Percentiles rank a stretch among this genome's conserved stretches.
These are phyloP conservation scores for Melanostoma mellinum DNA, from an alignment of 2,888 invertebrate genomes.

Conservation along the genomic window DNA sequence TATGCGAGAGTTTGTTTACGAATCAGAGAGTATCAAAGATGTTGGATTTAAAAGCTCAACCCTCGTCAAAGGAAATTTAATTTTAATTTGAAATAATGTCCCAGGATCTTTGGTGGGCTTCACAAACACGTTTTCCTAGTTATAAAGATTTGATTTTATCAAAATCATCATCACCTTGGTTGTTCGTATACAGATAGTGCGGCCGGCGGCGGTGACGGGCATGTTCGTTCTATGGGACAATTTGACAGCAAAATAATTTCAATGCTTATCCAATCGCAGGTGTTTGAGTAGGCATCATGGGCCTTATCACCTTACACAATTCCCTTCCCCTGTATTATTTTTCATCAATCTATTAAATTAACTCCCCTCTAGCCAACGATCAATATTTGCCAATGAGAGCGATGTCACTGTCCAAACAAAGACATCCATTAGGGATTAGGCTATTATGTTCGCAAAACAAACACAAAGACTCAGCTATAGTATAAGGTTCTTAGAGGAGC, in stretches of 20 bases:
- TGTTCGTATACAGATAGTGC: background rate
- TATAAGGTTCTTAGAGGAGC: conserved; percentile 1
- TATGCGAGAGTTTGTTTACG: too few relatives aligned
- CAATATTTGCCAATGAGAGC: conserved; percentile 35
- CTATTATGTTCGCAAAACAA: conserved; percentile 52
- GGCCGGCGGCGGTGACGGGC: too few relatives aligned
- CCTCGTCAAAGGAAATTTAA: conserved; percentile 33
- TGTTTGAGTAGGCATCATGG: conserved; percentile 45
- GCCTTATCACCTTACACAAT: conserved; percentile 22
- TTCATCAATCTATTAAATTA: conserved; percentile 48
- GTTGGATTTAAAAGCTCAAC: conserved; percentile 22
- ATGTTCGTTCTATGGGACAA: background rate
- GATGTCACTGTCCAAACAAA: conserved; percentile 48
- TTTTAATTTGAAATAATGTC: conserved; percentile 34
- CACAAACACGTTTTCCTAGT: conserved; percentile 20
- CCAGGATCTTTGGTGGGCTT: conserved; percentile 9
- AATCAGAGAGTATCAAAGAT: conserved; percentile 8
- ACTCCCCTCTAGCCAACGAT: conserved; percentile 21
- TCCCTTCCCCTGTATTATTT: conserved; percentile 25
- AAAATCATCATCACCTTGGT: conserved; percentile 31
- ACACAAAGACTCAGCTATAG: conserved; percentile 27
- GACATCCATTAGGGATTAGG: conserved; percentile 57
- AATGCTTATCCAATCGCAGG: conserved; percentile 47
- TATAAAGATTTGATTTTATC: conserved; percentile 31
- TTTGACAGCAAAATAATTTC: conserved; percentile 33